These are phyloP conservation scores for Bellardia bayeri DNA, from an alignment of 2,888 invertebrate species.

Conservation along the genomic window DNA sequence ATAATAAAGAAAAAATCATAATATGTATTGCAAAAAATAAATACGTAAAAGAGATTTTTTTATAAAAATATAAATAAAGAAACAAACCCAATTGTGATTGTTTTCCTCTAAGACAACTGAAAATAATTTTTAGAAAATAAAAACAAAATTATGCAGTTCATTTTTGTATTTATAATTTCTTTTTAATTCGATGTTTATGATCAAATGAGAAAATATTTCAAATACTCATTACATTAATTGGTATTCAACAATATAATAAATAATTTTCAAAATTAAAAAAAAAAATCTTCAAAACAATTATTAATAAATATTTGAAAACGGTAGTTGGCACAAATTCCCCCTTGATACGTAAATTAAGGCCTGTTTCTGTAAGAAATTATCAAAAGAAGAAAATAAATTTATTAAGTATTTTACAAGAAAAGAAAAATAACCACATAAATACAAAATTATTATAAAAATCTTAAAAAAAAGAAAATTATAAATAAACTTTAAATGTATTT, in stretches of 20 bases:
- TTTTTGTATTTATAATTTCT: constrained; percentile 5
- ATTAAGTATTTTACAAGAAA: constrained; percentile 76
- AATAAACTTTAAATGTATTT: constrained; percentile 66
- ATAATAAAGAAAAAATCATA: constrained; percentile 2
- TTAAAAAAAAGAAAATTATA: constrained; percentile 70
- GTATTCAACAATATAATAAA: constrained; percentile 36
- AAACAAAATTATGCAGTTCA: neutral
- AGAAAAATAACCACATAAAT: constrained; percentile 34
- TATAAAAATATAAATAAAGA: constrained; percentile 37
- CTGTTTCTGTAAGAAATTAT: constrained; percentile 84
- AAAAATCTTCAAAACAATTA: constrained; percentile 21
- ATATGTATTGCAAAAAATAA: neutral
- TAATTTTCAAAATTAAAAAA: constrained; percentile 68
- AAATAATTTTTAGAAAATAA: constrained; percentile 31
- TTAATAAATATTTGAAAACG: constrained; percentile 49
- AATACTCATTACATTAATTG: constrained; percentile 69
- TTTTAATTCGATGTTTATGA: constrained; percentile 34
- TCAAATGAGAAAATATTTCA: constrained; percentile 8
- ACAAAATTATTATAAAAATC: constrained; percentile 72
- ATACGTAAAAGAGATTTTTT: constrained; percentile 35
- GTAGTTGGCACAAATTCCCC: constrained; percentile 66
- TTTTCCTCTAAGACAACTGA: constrained; percentile 62
- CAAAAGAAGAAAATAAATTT: constrained; percentile 56
- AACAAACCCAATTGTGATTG: constrained; percentile 60
- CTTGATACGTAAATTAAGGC: constrained; percentile 84